Evolutionary conservation across 2,888 invertebrate species (phyloP), one percentile per base, ranked within the genome.

Genomic region (Charanyca ferruginea): DNA sequence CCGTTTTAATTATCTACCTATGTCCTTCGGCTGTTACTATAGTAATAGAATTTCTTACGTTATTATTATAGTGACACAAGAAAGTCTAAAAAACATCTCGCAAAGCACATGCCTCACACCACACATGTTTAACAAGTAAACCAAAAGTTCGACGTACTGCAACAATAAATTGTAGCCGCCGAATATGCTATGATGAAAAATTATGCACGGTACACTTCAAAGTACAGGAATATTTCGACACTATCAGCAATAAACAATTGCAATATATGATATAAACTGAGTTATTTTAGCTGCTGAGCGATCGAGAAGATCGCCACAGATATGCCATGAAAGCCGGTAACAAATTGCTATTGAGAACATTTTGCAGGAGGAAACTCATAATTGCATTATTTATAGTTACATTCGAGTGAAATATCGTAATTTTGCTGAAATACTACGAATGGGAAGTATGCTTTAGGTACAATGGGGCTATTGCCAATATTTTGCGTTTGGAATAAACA

Each of bases 191-290:
- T 64, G 61, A 76, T 73, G 72, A 68, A 77, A 75, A 79, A 66
- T 65, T 55, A 51, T 61, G 52, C 48, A 62, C 61, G 62, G 66
- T 54, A 16, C 16, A 81, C 73, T 77, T 73, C 80, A 79, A 81
- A 81, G 77, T 80, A 77, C 59, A 63, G 49, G 68, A 75, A 73
- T 62, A 77, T 77, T 83, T 74, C 68, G 64, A 83, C 67, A 80
- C 59, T 68, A 77, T 73, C 67, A 54, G 73, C 55, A 77, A 73
- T 80, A 84, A 90, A 90, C 89, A 89, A 88, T 86, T 74, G 73
- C 61, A 86, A 83, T 83, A 80, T 77, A 83, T 83, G 82, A 90
- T 84, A 87, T 89, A 86, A 89, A 86, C 88, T 58, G 64, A 82
- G 82, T 85, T 86, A 85, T 86, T 87, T 86, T 81, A 81, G 79